Conservation (phyloP, 2,888 invertebrate species). For the Lasioglossum malachurum region DNA sequence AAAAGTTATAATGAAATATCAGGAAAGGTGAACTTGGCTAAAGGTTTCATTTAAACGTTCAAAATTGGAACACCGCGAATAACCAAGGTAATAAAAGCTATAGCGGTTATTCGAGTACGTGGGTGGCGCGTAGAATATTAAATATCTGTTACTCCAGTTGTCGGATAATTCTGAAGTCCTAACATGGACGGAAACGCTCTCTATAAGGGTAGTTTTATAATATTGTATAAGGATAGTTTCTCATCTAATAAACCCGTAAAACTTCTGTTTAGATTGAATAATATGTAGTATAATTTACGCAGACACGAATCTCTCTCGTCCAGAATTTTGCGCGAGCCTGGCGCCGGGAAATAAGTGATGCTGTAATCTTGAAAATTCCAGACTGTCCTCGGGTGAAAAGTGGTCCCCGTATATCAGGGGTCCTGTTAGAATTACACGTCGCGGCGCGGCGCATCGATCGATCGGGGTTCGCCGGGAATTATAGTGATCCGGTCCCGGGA, state of each 20-base stretch:
- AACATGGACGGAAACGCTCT: too few relatives aligned
- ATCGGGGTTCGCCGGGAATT: slow-evolving; percentile 39
- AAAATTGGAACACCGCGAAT: background rate
- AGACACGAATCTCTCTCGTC: background rate
- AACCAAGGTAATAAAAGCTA: background rate
- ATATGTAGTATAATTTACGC: background rate
- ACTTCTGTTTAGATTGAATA: background rate
- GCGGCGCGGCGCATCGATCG: slow-evolving; percentile 28
- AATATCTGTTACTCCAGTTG: background rate
- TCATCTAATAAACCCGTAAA: background rate
- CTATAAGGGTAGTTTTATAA: background rate
- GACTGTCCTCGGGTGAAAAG: slow-evolving; percentile 26
- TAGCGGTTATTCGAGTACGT: background rate
- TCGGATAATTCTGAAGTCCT: background rate
- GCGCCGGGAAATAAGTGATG: slow-evolving; percentile 16
- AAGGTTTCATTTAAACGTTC: background rate
- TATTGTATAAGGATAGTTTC: background rate
- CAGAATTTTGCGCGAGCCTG: background rate
- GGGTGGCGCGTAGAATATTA: background rate
- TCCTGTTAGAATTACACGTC: slow-evolving; percentile 39
- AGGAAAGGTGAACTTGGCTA: background rate
- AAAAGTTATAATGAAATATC: background rate
- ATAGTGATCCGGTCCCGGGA: slow-evolving; percentile 20
- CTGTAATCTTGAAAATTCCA: slow-evolving; percentile 46
- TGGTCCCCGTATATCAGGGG: slow-evolving; percentile 33